Percentiles rank a stretch among this genome's conserved stretches.
These are phyloP conservation scores for Danaus chrysippus DNA, from an alignment of 2,888 invertebrate genomes.

Conservation along the genomic window DNA sequence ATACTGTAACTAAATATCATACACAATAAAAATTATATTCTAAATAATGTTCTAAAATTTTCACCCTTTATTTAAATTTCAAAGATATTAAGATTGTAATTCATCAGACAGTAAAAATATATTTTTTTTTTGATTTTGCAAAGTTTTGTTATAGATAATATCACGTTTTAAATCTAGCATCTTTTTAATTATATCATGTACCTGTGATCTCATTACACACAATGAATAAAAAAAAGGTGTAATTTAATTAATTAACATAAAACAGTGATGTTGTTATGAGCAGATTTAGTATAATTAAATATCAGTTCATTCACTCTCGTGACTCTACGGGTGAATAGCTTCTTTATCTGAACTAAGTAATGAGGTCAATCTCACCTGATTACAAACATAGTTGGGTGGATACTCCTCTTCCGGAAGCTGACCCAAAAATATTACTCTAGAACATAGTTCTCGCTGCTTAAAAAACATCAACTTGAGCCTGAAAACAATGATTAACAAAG, in stretches of 20 bases:
- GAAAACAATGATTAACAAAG: slow-evolving; percentile 40
- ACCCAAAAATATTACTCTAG: slow-evolving; percentile 88
- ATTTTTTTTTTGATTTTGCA: too few species aligned
- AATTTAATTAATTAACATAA: background rate
- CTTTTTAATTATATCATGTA: too few species aligned
- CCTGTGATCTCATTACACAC: too few species aligned
- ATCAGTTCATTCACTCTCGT: background rate
- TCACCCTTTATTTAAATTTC: too few species aligned
- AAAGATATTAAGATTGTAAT: too few species aligned
- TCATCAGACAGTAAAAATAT: too few species aligned
- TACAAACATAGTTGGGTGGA: slow-evolving; percentile 97
- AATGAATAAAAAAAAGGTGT: background rate
- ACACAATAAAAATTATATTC: background rate
- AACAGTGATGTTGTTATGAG: background rate
- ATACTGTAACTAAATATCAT: background rate
- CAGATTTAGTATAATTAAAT: background rate
- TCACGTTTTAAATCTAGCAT: too few species aligned
- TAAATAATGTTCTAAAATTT: too few species aligned
- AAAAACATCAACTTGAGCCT: slow-evolving; percentile 89
- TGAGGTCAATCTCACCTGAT: slow-evolving; percentile 80
- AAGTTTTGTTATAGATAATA: too few species aligned
- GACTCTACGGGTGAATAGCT: slow-evolving; percentile 5
- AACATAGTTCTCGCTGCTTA: slow-evolving; percentile 85
- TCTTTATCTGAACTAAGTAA: slow-evolving; percentile 10
- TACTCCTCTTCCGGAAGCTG: slow-evolving; percentile 89